phyloP scores from a whole-genome alignment of 2,797 vertebrate genomes.

The Gila robusta region DNA sequence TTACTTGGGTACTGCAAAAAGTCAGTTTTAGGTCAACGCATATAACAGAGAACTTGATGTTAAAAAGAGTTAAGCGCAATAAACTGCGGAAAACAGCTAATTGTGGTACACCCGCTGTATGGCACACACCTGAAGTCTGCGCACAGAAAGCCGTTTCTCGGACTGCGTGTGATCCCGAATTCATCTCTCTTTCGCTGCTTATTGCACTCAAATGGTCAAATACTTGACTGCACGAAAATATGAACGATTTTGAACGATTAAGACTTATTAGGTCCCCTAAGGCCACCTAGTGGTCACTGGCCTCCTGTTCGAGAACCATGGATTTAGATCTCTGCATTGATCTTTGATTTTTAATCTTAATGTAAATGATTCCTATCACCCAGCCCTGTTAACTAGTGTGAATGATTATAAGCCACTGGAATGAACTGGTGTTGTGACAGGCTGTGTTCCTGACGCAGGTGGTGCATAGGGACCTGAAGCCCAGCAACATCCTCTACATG shows the following conservation, averaged over 20 bases:
- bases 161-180: too few relatives aligned
- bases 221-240: neutral
- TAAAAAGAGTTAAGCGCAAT: too few relatives aligned
- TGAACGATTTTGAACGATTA: neutral
- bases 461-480: slow-evolving; percentile 97
- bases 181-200: too few relatives aligned
- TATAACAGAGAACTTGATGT: too few relatives aligned
- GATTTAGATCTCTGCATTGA: neutral
- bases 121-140: too few relatives aligned
- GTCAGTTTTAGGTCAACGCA: too few relatives aligned
- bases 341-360: neutral
- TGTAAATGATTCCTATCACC: neutral
- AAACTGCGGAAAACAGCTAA: too few relatives aligned
- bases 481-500: slow-evolving; percentile 98
- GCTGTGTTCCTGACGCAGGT: slow-evolving; percentile 76
- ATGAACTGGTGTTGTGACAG: neutral
- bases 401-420: neutral
- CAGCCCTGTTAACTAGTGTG: neutral
- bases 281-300: neutral
- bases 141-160: too few relatives aligned
- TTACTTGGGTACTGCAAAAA: too few relatives aligned
- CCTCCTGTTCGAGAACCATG: neutral
- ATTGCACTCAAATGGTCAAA: too few relatives aligned
- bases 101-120: too few relatives aligned
- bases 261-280: neutral